Evolutionary conservation across 2,113 vertebrate genomes (phyloP), one percentile per base, ranked within the genome.

Genomic region (Probosciger aterrimus): DNA sequence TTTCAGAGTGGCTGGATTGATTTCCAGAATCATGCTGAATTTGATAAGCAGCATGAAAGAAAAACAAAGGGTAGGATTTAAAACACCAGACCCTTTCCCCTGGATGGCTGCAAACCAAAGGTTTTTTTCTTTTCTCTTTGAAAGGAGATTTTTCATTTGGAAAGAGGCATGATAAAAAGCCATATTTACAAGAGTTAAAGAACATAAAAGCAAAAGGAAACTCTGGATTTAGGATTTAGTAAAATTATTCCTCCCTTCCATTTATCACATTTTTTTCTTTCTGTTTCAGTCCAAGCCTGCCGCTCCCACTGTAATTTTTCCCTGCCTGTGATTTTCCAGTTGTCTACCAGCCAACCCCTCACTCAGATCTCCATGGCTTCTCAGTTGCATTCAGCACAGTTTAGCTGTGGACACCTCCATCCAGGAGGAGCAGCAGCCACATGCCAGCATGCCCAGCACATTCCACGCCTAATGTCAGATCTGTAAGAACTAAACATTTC

Each of bases 81-180:
- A 88, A 83, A 60, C 49, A 92, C 49, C 59, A 81, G 53, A 53
- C 4, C 24, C 60, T 94, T 94, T 89, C 28, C 60, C 23, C 73
- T 74, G n/a, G n/a, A 70, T 83, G 89, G 19, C 31, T 86, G 80
- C 46, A 91, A 86, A 82, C 6, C 8, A 19, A 77, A 86, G 24
- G 17, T 0, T 62, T 90, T 59, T 78, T 77, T 37, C 50, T 94
- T 90, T 95, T 93, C 20, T 22, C 52, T 75, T 85, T 82, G 74
- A 91, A 96, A 82, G 76, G 35, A 60, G 5, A 75, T 91, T 81
- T 86, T 96, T 90, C 74, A 79, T 87, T 89, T 90, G 55, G 30
- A 75, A 87, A 50, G 23, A 79, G 18, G 25, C 22, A 71, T 30
- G 65, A 71, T 87, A 82, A 94, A 92, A 89, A 64, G 14, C 6